These are phyloP conservation scores for Vultur gryphus DNA, from an alignment of 2,797 vertebrate species.

Conservation along the genomic window DNA sequence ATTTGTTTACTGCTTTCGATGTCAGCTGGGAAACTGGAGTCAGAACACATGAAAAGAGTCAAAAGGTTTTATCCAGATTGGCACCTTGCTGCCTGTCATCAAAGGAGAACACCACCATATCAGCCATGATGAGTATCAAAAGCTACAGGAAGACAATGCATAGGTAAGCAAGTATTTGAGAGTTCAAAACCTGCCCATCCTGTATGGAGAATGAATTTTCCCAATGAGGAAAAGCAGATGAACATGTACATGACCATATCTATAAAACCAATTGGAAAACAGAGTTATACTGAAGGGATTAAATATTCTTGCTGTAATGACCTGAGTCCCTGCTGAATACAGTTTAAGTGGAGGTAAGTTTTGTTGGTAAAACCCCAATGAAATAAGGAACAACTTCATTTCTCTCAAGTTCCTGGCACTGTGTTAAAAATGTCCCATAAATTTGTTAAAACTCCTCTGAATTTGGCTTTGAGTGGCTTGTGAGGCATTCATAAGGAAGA, in stretches of 20 bases:
- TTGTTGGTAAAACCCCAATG: not conserved
- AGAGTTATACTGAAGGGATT: not conserved
- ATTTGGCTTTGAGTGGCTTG: not conserved
- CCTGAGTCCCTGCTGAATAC: not conserved
- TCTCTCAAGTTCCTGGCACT: not conserved
- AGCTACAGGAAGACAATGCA: not conserved
- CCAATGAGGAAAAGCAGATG: not conserved
- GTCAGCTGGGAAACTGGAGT: not conserved
- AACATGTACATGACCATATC: not conserved
- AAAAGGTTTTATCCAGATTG: not conserved
- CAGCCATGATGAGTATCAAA: not conserved
- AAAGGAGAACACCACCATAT: not conserved
- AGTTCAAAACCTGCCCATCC: not conserved
- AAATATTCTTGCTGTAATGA: not conserved
- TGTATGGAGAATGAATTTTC: not conserved
- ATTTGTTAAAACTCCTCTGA: not conserved
- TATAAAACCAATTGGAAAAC: not conserved
- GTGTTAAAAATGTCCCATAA: not conserved
- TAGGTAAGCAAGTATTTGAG: not conserved
- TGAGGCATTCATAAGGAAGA: not conserved
- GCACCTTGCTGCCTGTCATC: not conserved
- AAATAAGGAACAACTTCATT: not conserved
- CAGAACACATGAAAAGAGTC: not conserved
- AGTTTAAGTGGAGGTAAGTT: not conserved
- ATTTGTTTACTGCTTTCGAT: not conserved